These are phyloP conservation scores for Trachymyrmex cornetzi DNA, from an alignment of 1,140 invertebrate species.

Conservation along the genomic window DNA sequence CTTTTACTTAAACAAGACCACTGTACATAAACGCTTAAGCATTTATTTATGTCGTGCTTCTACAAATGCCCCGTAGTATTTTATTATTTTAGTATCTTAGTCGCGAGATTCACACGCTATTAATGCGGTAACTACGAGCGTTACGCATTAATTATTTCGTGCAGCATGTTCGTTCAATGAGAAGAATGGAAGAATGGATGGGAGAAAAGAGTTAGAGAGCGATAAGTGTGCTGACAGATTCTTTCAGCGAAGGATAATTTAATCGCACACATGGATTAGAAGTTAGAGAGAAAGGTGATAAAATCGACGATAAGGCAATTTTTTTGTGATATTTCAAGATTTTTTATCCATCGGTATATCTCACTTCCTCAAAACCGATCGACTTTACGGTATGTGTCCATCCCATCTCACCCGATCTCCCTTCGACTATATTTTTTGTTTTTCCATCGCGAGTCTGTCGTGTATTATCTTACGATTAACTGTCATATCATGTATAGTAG, in stretches of 20 bases:
- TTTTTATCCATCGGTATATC: conserved; percentile 63
- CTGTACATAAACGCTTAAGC: conserved; percentile 85
- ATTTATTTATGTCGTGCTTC: conserved; percentile 86
- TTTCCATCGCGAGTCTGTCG: conserved; percentile 81
- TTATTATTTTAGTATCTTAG: conserved; percentile 82
- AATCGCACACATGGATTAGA: conserved; percentile 30
- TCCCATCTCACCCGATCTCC: conserved; percentile 45
- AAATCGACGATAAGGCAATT: conserved; percentile 79
- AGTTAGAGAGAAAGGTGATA: conserved; percentile 57
- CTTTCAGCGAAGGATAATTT: conserved; percentile 55
- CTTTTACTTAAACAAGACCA: conserved; percentile 85
- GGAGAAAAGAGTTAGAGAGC: conserved; percentile 2
- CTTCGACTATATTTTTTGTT: conserved; percentile 68
- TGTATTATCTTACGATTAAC: conserved; percentile 85
- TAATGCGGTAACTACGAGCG: conserved; percentile 61
- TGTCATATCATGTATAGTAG: conserved; percentile 86
- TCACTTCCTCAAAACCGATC: conserved; percentile 55
- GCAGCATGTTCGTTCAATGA: conserved; percentile 31
- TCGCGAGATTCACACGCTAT: conserved; percentile 66
- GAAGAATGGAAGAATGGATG: conserved; percentile 6
- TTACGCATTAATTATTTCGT: conserved; percentile 60
- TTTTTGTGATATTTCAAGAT: conserved; percentile 84
- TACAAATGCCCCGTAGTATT: conserved; percentile 84
- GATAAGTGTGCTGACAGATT: conserved; percentile 47
- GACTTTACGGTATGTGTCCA: conserved; percentile 37